These are phyloP conservation scores for Lysandra bellargus DNA, from an alignment of 2,888 invertebrate genomes.

Conservation along the genomic window DNA sequence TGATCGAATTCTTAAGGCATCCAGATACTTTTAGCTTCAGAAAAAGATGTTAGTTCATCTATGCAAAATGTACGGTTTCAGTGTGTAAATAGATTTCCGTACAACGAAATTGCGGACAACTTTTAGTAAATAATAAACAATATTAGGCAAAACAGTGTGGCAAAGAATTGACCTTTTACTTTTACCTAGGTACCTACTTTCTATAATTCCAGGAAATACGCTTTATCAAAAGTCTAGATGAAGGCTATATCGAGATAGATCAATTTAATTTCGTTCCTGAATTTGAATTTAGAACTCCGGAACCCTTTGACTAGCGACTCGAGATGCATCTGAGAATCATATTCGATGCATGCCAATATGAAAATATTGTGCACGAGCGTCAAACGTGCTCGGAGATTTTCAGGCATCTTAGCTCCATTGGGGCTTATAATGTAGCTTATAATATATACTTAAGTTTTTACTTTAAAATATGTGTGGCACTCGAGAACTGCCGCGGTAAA, in stretches of 20 bases:
- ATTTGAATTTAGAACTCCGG: background rate
- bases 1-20: too few relatives aligned
- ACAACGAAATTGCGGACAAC: too few relatives aligned
- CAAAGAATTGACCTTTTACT: too few relatives aligned
- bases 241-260: background rate
- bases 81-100: too few relatives aligned
- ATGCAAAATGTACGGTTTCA: too few relatives aligned
- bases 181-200: background rate
- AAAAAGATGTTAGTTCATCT: too few relatives aligned
- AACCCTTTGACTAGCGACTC: conserved; percentile 8
- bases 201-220: background rate
- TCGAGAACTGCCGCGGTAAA: too few relatives aligned
- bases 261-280: conserved; percentile 16
- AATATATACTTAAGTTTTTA: background rate
- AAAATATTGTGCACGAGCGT: background rate
- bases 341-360: conserved; percentile 5
- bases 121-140: too few relatives aligned
- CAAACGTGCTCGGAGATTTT: background rate
- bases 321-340: background rate
- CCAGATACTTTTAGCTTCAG: too few relatives aligned
- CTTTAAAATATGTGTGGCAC: too few relatives aligned
- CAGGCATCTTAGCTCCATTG: background rate
- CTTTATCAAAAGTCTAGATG: background rate
- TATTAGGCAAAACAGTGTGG: too few relatives aligned
- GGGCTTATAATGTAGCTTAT: background rate